phyloP scores from a whole-genome alignment of 2,113 vertebrate genomes.

The Peucedramus taeniatus region DNA sequence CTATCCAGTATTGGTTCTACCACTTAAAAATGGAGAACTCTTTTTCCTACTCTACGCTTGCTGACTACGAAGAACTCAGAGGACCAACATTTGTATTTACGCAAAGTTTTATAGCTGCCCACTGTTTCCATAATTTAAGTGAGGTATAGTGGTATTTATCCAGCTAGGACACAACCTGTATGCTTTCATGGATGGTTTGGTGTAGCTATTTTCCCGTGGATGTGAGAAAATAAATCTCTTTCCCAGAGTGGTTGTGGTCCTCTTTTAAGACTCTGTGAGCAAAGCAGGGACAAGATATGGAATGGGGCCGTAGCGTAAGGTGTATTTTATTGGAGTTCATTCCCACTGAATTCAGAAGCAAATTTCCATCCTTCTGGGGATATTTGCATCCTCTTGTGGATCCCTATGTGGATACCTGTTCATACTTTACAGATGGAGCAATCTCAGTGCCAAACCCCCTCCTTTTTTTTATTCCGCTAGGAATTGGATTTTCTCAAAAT shows the following conservation, averaged over 20 bases:
- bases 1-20: conserved; percentile 21
- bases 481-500: conserved; percentile 9
- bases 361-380: not conserved
- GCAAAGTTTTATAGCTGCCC: conserved; percentile 55
- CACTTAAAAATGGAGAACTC: conserved; percentile 41
- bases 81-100: conserved; percentile 73
- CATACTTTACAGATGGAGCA: not conserved
- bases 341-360: not conserved
- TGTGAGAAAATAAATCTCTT: conserved; percentile 70
- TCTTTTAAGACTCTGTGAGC: conserved; percentile 60
- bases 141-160: conserved; percentile 1
- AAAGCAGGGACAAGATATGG: not conserved
- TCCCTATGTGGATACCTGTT: not conserved
- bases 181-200: conserved; percentile 41
- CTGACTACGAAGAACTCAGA: conserved; percentile 59
- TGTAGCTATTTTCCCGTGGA: conserved; percentile 55
- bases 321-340: not conserved
- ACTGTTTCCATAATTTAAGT: conserved; percentile 42
- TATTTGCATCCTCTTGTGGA: not conserved
- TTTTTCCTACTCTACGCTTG: conserved; percentile 55
- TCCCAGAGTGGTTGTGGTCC: conserved; percentile 51
- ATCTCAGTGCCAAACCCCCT: conserved; percentile 4
- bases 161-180: conserved; percentile 26
- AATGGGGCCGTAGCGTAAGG: not conserved
- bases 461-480: not conserved